Base-by-base conservation (phyloP, 2,888 invertebrate genomes). In the Oscheius sp. region DNA sequence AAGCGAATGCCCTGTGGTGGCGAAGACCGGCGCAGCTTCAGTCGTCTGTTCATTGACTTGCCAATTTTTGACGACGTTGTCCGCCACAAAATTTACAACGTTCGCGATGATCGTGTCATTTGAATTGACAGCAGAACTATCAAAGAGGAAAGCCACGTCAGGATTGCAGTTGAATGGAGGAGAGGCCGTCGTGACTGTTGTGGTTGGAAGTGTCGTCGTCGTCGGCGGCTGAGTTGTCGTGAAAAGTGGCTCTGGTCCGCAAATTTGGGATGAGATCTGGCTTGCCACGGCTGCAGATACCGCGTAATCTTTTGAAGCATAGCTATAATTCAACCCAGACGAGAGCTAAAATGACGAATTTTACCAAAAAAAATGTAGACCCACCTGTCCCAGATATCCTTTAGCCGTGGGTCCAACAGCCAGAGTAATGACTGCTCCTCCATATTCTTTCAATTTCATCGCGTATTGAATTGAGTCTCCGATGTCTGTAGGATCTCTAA, bases 101-200 rank as follows among this genome's bases (percentile, higher is more conserved):
- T 46, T 6, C 16, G 7, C 18, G 16, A 69, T n/a, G 9, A 29
- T 52, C 7, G 3, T 23, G 18, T 41, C 56, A 35, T 55, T 69
- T 1, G 66, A 66, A 29, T 66, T 66, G 52, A 35, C 52, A 41
- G 18, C 25, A 13, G 73, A 69, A 23, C 27, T 53, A 23, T 73
- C 73, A 35, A 73, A 58, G 6, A 69, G 49, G 69, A 73, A 49
- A 13, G 73, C 59, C 41, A 63, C 55, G 25, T 73, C 73, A 7
- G 69, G 73, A 18, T 29, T 59, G 27, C 73, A 73, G 43, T 5
- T 23, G 49, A 68, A 73, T 3, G 63, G 68, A 1, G 56, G 16
- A 7, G 73, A 68, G 0, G 55, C 21, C 16, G 49, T 23, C 16
- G 59, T 68, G 3, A 69, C 35, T 5, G 73, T 73, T 0, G 73